Evolutionary conservation across 2,888 invertebrate species (phyloP).

Genomic region (Mellilla xanthometata): DNA sequence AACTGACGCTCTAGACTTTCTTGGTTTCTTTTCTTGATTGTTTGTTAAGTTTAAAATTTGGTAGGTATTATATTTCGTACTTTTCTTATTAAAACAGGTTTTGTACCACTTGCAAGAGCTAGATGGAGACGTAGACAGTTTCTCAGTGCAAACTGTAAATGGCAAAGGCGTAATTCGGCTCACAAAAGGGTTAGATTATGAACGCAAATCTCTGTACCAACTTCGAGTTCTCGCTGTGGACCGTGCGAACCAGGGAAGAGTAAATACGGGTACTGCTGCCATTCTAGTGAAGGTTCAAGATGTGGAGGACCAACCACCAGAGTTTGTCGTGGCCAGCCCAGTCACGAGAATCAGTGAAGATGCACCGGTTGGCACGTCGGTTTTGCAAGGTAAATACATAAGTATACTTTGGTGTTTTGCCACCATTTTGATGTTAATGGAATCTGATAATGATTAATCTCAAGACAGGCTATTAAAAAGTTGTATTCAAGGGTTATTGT

Average conservation of each 20-base stretch:
- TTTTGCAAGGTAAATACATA: slow-evolving; percentile 86
- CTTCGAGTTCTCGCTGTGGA: slow-evolving; percentile 91
- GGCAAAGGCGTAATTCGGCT: slow-evolving; percentile 93
- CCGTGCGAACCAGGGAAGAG: slow-evolving; percentile 89
- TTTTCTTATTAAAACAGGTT: slow-evolving; percentile 70
- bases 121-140: slow-evolving; percentile 89
- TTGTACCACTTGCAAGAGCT: slow-evolving; percentile 92
- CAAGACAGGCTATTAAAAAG: too few relatives aligned
- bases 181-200: slow-evolving; percentile 91
- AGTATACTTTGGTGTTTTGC: too few relatives aligned
- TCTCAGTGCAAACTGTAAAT: slow-evolving; percentile 91
- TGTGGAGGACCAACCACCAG: slow-evolving; percentile 95
- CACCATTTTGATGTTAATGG: too few relatives aligned
- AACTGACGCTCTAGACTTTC: too few relatives aligned
- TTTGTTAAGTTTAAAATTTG: too few relatives aligned
- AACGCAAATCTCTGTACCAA: slow-evolving; percentile 93
- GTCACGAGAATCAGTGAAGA: slow-evolving; percentile 95
- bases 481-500: too few relatives aligned
- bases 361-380: slow-evolving; percentile 90
- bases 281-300: slow-evolving; percentile 92
- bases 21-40: too few relatives aligned
- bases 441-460: too few relatives aligned
- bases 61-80: too few relatives aligned
- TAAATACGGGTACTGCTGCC: slow-evolving; percentile 96
- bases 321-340: slow-evolving; percentile 93